Conservation (phyloP, 2,113 vertebrate genomes). For the Opisthocomus hoazin region DNA sequence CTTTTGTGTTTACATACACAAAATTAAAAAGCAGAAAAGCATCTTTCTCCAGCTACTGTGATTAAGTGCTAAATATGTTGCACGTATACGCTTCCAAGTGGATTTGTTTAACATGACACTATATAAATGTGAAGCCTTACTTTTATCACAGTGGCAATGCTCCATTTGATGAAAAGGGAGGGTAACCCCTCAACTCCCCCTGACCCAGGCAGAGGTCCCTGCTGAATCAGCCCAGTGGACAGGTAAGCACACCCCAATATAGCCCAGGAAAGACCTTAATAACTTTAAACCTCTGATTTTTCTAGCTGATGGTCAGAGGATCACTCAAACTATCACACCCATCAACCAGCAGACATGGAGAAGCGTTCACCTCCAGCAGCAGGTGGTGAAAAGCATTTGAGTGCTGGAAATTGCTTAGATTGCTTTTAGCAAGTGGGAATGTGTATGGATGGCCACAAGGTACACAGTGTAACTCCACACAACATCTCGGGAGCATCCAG, state of each 20-base stretch:
- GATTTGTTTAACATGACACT: background rate
- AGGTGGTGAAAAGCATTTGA: background rate
- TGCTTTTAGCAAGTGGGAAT: background rate
- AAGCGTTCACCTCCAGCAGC: background rate
- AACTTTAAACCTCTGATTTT: background rate
- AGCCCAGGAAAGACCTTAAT: background rate
- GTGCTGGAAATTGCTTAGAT: background rate
- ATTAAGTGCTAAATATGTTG: background rate
- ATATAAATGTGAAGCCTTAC: background rate
- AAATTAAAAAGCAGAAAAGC: background rate
- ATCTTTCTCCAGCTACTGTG: background rate
- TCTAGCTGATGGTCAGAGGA: background rate
- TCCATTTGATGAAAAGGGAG: background rate
- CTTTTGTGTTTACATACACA: background rate
- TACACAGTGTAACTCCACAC: rapidly evolving
- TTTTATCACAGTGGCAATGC: background rate
- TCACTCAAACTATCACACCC: background rate
- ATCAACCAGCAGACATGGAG: background rate
- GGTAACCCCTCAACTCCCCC: background rate
- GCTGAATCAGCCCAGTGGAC: background rate
- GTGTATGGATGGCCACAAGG: background rate
- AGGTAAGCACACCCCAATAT: background rate
- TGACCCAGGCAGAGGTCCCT: rapidly evolving
- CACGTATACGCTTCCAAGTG: background rate
- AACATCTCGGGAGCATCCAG: background rate